A percentile compares a stretch with the other conserved stretches of the same genome.
Evolutionary conservation across 2,113 vertebrate species (phyloP).

Genomic region (Lamprotornis superbus): DNA sequence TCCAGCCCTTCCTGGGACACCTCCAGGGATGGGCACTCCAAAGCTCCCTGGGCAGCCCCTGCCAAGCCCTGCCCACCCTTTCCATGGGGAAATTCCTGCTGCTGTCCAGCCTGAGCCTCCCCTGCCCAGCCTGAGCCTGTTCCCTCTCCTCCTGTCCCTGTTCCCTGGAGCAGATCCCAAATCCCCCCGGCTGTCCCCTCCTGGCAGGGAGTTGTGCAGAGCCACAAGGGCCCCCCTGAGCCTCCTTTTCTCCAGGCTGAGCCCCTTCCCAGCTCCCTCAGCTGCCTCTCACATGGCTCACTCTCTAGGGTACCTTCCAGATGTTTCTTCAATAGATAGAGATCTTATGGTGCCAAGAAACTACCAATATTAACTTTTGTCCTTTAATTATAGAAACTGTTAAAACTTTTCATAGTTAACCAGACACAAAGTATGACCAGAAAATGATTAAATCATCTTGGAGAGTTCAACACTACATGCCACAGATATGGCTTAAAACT

Average conservation of each 20-base stretch:
- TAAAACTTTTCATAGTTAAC: neutral
- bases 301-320: neutral
- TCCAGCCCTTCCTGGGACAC: too few relatives aligned
- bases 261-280: neutral
- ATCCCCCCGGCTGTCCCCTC: neutral
- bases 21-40: too few relatives aligned
- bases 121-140: neutral
- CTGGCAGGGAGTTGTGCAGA: neutral
- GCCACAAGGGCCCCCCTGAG: neutral
- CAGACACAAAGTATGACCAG: neutral
- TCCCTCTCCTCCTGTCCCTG: neutral
- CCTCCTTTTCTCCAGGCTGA: neutral
- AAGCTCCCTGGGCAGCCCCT: too few relatives aligned
- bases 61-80: too few relatives aligned
- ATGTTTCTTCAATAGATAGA: neutral
- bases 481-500: neutral
- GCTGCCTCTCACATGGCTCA: neutral
- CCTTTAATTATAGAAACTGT: neutral
- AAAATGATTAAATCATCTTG: neutral
- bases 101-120: rapidly evolving
- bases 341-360: neutral
- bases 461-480: neutral
- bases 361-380: neutral
- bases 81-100: too few relatives aligned
- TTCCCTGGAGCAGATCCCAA: neutral